Percentiles rank a stretch among this genome's conserved stretches.
phyloP scores from a whole-genome alignment of 1,140 invertebrate genomes.

The Camponotus pennsylvanicus region DNA sequence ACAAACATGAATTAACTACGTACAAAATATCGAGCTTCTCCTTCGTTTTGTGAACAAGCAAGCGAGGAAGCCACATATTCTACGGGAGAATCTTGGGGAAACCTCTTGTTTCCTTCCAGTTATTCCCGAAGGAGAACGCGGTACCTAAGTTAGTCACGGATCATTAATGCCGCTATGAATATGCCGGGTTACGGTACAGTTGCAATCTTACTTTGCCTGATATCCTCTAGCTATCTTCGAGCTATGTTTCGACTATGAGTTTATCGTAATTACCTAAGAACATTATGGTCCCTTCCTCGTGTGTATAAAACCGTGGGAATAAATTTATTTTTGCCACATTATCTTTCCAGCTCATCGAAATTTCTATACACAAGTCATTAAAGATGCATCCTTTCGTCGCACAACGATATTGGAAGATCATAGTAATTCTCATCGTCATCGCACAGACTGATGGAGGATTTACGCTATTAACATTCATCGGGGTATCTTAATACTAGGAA shows the following conservation, averaged over 20 bases:
- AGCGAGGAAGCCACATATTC: slow-evolving; percentile 2
- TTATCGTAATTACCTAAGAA: slow-evolving; percentile 49
- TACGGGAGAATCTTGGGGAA: slow-evolving; percentile 37
- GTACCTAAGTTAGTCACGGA: slow-evolving; percentile 77
- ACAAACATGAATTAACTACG: slow-evolving; percentile 40
- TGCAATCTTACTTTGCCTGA: slow-evolving; percentile 48
- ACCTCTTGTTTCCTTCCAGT: slow-evolving; percentile 43
- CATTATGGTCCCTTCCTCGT: neutral
- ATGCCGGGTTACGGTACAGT: slow-evolving; percentile 72
- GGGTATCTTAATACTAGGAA: slow-evolving; percentile 4
- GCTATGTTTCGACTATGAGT: slow-evolving; percentile 45
- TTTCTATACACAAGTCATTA: neutral
- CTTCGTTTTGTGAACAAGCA: slow-evolving; percentile 3
- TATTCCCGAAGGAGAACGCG: slow-evolving; percentile 37
- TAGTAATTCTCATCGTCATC: neutral
- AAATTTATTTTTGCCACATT: neutral
- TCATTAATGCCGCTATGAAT: slow-evolving; percentile 83
- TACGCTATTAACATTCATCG: slow-evolving; percentile 16
- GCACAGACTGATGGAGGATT: neutral
- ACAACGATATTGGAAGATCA: neutral
- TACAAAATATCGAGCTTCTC: slow-evolving; percentile 18
- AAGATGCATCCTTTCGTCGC: neutral
- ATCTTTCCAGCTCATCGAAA: neutral
- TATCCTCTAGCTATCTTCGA: slow-evolving; percentile 52
- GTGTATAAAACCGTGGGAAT: neutral